Evolutionary conservation across 2,888 invertebrate species (phyloP), one percentile per base, ranked within the genome.

Genomic region (Chymomyza caudatula): DNA sequence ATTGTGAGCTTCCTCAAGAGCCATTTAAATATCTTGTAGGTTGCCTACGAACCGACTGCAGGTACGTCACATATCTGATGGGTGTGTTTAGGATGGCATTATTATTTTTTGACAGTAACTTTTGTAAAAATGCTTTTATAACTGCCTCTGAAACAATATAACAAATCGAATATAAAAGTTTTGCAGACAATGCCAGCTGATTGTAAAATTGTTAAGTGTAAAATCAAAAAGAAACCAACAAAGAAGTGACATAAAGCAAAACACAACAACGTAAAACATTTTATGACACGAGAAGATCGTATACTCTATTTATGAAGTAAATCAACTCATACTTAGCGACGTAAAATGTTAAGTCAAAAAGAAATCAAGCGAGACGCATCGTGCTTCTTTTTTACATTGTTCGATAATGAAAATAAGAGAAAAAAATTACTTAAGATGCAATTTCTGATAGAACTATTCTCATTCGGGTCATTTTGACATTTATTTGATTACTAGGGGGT

Each of bases 111-210:
- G 29, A 37, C 29, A 37, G 29, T 37, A 11, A 37, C 29, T 37
- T 37, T 37, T 37, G 29, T 37, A 37, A 37, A 37, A 37, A 37
- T 37, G 11, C 11, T 78, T 51, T 82, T 78, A 55, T 58, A 69
- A 66, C 76, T 65, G 60, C 76, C 73, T 85, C 76, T n/a, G 47
- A 47, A 5, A 23, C n/a, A 52, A 52, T 52, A 20, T 11, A 63
- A 75, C 60, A 65, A 56, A 70, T 81, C 68, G 67, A 78, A 73
- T 60, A 78, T 81, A 75, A 69, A 85, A 68, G 49, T 62, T 54
- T 37, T 13, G 55, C 60, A 55, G 67, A 80, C 85, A 86, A 80
- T 85, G 77, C 53, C 54, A 56, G 42, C 57, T 56, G 61, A 84
- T 67, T 60, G 60, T 58, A 62, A 57, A 73, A 64, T 52, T 62